Evolutionary conservation across 2,888 invertebrate species (phyloP), one percentile per base, ranked within the genome.

Genomic region (Ferdinandea cuprea): DNA sequence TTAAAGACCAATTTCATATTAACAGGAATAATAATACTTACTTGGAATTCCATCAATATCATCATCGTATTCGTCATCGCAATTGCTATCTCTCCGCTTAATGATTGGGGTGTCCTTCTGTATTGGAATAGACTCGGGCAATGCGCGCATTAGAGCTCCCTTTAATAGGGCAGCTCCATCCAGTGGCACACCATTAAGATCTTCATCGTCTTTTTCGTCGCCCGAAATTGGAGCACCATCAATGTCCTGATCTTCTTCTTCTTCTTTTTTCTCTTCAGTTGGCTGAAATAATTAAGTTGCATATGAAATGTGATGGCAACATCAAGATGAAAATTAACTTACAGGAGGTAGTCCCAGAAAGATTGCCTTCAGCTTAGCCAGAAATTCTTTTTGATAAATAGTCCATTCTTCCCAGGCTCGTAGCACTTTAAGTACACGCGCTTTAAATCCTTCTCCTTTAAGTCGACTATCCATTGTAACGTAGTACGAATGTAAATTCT

Each of bases 361-460:
- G 9, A 96, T 93, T 88, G 97, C 96, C 89, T 98, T 97, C 78
- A 98, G 91, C 88, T 94, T 95, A 83, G 95, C 94, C 81, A 99
- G 92, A 91, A 96, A 96, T 86, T 99, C 98, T 73, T 96, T 95
- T 0, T 99, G 96, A 92, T 99, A 99, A 79, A 99, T 95, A 13
- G 97, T 95, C 95, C 98, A 98, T 89, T 99, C 99, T 90, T 99
- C 98, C 99, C 99, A 99, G 1, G 98, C 97, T 88, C 97, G 94
- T 89, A 99, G 94, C 87, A 97, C 96, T 88, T 96, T 94, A 89
- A 97, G 94, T 32, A 99, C 96, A 50, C 98, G 92, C 73, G 95
- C 94, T 88, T 98, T 97, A 91, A 98, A 98, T 35, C 98, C 98
- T 91, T 99, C 99, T n/a, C 98, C 98, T 92, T 97, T 97, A 66